These are phyloP conservation scores for Centruroides vittatus DNA, from an alignment of 1,140 invertebrate species.

Conservation along the genomic window DNA sequence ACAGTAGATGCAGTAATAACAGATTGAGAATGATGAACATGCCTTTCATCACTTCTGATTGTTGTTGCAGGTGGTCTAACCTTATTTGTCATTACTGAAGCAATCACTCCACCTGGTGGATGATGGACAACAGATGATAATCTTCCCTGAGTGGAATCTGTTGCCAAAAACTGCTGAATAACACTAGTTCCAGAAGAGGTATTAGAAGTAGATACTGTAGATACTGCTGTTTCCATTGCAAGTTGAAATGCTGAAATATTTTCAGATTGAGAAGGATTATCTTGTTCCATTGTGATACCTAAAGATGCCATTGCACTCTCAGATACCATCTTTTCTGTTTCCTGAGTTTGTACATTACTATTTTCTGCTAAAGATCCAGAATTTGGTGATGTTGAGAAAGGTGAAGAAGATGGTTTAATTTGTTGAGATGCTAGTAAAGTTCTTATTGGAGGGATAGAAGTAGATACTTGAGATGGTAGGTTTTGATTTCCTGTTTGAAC, in stretches of 20 bases:
- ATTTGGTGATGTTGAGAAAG: too few relatives aligned
- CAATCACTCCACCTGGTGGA: constrained; percentile 10
- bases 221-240: neutral
- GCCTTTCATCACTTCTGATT: neutral
- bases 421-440: too few relatives aligned
- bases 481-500: too few relatives aligned
- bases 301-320: neutral
- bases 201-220: neutral
- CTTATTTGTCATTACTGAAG: constrained; percentile 11
- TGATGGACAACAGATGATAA: constrained; percentile 4
- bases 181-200: constrained; percentile 13
- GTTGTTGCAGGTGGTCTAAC: constrained; percentile 3
- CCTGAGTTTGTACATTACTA: too few relatives aligned
- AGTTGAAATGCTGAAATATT: neutral
- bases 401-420: too few relatives aligned
- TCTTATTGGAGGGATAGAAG: too few relatives aligned
- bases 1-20: constrained; percentile 1
- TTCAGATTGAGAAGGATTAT: neutral
- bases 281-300: neutral
- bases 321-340: neutral
- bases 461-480: too few relatives aligned
- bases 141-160: constrained; percentile 4
- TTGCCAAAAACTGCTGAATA: constrained; percentile 12
- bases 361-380: too few relatives aligned
- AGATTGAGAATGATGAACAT: too few relatives aligned